Evolutionary conservation across 2,113 vertebrate genomes (phyloP).

Genomic region (Bagarius yarrelli): DNA sequence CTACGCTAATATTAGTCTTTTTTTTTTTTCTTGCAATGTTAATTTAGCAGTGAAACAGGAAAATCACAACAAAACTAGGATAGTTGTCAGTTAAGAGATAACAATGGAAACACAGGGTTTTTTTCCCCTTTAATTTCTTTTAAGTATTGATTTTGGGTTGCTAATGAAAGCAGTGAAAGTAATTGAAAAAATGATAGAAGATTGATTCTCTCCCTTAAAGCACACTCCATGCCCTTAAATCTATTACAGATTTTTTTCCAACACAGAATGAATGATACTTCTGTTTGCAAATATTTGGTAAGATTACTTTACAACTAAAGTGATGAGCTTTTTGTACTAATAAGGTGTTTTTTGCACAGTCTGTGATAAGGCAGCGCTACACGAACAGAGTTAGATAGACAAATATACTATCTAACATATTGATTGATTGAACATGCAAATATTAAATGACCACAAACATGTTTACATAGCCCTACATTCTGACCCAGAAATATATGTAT

Average conservation of each 20-base stretch:
- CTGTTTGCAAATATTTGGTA: not conserved
- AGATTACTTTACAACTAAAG: not conserved
- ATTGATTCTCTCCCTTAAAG: not conserved
- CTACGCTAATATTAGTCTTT: too few relatives aligned
- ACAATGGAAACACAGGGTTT: not conserved
- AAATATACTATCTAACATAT: too few relatives aligned
- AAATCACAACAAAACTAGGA: not conserved
- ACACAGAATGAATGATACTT: not conserved
- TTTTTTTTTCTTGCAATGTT: too few relatives aligned
- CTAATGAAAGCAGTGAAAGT: not conserved
- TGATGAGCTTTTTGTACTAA: conserved; percentile 3
- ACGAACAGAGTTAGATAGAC: conserved; percentile 34
- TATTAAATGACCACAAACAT: not conserved
- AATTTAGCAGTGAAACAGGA: too few relatives aligned
- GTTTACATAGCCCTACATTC: not conserved
- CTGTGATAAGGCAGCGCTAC: conserved; percentile 1
- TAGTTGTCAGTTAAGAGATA: not conserved
- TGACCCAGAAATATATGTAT: not conserved
- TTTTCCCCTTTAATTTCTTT: not conserved
- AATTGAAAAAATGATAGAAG: not conserved
- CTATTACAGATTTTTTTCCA: not conserved
- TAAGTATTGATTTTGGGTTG: not conserved
- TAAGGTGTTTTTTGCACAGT: conserved; percentile 20
- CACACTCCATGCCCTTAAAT: not conserved
- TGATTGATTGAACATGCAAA: too few relatives aligned